Percentiles rank a stretch among this genome's conserved stretches.
These are phyloP conservation scores for Nannobrachium achirus DNA, from an alignment of 2,113 vertebrate species.

Conservation along the genomic window DNA sequence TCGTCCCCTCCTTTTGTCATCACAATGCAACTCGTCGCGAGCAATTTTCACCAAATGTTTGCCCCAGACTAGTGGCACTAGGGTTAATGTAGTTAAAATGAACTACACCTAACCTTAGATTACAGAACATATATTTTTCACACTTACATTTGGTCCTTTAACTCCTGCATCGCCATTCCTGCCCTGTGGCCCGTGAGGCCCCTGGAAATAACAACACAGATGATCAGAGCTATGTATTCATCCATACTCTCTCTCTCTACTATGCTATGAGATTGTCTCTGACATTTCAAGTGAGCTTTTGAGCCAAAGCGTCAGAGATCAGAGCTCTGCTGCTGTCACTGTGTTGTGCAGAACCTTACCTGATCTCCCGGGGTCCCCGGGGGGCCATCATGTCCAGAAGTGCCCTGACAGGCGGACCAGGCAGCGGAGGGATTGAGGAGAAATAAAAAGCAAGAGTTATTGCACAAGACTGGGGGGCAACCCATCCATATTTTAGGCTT, in stretches of 20 bases:
- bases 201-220: constrained; percentile 73
- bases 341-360: constrained; percentile 65
- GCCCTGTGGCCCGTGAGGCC: constrained; percentile 87
- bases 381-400: constrained; percentile 85
- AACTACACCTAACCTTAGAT: constrained; percentile 8
- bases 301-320: neutral
- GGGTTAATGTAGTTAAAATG: too few species aligned
- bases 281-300: neutral
- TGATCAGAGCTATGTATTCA: neutral
- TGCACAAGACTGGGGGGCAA: constrained; percentile 9
- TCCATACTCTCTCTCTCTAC: neutral
- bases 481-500: constrained; percentile 5
- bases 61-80: too few species aligned
- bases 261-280: constrained; percentile 20
- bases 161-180: constrained; percentile 85
- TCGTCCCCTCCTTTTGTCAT: too few species aligned
- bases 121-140: neutral
- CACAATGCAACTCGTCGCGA: too few species aligned
- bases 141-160: constrained; percentile 88
- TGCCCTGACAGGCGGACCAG: constrained; percentile 77
- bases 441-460: constrained; percentile 17
- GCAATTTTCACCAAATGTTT: too few species aligned
- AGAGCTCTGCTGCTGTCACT: constrained; percentile 2
- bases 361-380: constrained; percentile 84
- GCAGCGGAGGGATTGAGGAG: constrained; percentile 13